Conservation (phyloP, 2,888 invertebrate genomes). For the Sussaba pulchella region DNA sequence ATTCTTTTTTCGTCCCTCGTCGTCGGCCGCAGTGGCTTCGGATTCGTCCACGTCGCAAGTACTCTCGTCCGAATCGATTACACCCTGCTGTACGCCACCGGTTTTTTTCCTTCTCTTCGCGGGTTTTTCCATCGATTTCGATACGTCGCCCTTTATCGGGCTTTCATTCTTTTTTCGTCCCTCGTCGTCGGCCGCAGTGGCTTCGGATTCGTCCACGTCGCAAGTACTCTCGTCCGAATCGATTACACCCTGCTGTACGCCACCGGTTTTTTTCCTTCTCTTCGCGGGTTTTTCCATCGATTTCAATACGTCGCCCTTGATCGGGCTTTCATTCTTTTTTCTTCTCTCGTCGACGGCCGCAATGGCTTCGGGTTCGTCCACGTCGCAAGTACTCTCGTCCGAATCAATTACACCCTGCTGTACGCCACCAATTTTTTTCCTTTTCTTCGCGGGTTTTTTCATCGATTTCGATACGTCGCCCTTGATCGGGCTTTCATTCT, state of each 20-base stretch:
- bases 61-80: constrained; percentile 81
- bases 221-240: too few relatives aligned
- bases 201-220: too few relatives aligned
- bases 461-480: constrained; percentile 58
- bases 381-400: constrained; percentile 80
- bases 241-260: constrained; percentile 67
- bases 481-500: constrained; percentile 62
- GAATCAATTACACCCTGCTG: too few relatives aligned
- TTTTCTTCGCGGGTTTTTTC: too few relatives aligned
- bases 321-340: constrained; percentile 52
- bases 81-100: neutral
- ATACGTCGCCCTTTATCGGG: too few relatives aligned
- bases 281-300: neutral
- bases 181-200: too few relatives aligned
- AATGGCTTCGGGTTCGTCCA: constrained; percentile 55
- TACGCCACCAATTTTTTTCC: too few relatives aligned
- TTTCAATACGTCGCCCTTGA: constrained; percentile 68
- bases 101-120: neutral
- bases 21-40: too few relatives aligned
- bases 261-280: neutral
- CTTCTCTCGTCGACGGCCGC: constrained; percentile 9
- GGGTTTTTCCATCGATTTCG: neutral
- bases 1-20: constrained; percentile 40
- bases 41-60: too few relatives aligned
- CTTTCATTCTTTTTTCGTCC: too few relatives aligned